Evolutionary conservation across 2,888 invertebrate genomes (phyloP).

Genomic region (Acleris cristana): DNA sequence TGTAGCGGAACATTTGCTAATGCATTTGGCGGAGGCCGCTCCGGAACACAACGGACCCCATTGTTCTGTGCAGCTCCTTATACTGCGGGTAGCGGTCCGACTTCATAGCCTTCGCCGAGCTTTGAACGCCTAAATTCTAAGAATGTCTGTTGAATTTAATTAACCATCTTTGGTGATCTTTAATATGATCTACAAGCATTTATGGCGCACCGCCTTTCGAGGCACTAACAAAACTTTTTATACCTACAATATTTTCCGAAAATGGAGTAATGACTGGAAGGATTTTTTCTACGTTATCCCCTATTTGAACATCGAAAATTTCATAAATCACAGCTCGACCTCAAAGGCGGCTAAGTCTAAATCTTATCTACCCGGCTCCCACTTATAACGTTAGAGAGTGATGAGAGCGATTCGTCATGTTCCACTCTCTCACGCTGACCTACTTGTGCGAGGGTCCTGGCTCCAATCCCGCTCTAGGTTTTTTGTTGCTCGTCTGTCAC

Average conservation of each 20-base stretch:
- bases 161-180: constrained; percentile 61
- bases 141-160: constrained; percentile 73
- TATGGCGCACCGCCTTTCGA: constrained; percentile 4
- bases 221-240: not conserved
- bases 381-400: constrained; percentile 64
- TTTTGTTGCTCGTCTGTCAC: constrained; percentile 54
- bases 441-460: constrained; percentile 60
- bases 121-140: constrained; percentile 70
- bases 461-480: constrained; percentile 46
- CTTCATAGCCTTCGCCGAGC: constrained; percentile 63
- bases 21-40: constrained; percentile 65
- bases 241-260: not conserved
- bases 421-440: constrained; percentile 64
- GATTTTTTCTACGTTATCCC: constrained; percentile 6
- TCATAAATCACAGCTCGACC: constrained; percentile 56
- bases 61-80: constrained; percentile 74
- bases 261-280: constrained; percentile 41
- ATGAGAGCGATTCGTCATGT: constrained; percentile 77
- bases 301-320: constrained; percentile 43
- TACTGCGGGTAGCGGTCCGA: constrained; percentile 74
- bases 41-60: constrained; percentile 69
- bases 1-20: constrained; percentile 74
- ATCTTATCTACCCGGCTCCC: constrained; percentile 64
- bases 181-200: constrained; percentile 44
- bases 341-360: constrained; percentile 57